Percentiles rank a stretch among this genome's conserved stretches.
Evolutionary conservation across 1,140 invertebrate species (phyloP).

Genomic region (Leptopilina clavipes): DNA sequence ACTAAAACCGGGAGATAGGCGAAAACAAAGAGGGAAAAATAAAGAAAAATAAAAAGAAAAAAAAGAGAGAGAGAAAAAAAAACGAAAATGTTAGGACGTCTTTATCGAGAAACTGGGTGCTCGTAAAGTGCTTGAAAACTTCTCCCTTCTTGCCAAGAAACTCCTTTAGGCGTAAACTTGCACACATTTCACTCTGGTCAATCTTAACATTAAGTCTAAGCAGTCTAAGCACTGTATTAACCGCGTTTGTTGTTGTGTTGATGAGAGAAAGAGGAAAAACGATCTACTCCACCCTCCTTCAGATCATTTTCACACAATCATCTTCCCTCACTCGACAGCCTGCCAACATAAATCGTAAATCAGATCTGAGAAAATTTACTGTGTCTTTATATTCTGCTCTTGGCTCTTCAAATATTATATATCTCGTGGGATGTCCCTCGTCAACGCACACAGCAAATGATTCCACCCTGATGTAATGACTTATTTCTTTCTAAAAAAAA

Average conservation of each 20-base stretch:
- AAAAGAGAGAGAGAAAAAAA: too few relatives aligned
- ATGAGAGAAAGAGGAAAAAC: not conserved
- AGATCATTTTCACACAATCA: not conserved
- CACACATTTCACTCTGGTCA: not conserved
- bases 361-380: conserved; percentile 22
- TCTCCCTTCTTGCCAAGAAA: not conserved
- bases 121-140: conserved; percentile 3
- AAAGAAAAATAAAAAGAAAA: not conserved
- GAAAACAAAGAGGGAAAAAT: too few relatives aligned
- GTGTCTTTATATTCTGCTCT: conserved; percentile 8
- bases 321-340: conserved; percentile 4
- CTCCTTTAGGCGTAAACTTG: conserved; percentile 13
- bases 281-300: not conserved
- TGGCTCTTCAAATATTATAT: too few relatives aligned
- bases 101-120: conserved; percentile 14
- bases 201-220: not conserved
- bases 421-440: not conserved
- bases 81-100: not conserved
- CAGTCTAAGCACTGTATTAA: conserved; percentile 6
- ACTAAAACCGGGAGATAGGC: not conserved
- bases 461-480: too few relatives aligned
- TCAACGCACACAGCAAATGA: too few relatives aligned
- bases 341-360: conserved; percentile 26
- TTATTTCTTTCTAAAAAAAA: too few relatives aligned
- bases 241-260: not conserved